These are phyloP conservation scores for Drosophila parthenogenetica DNA, from an alignment of 2,888 invertebrate genomes.

Conservation along the genomic window DNA sequence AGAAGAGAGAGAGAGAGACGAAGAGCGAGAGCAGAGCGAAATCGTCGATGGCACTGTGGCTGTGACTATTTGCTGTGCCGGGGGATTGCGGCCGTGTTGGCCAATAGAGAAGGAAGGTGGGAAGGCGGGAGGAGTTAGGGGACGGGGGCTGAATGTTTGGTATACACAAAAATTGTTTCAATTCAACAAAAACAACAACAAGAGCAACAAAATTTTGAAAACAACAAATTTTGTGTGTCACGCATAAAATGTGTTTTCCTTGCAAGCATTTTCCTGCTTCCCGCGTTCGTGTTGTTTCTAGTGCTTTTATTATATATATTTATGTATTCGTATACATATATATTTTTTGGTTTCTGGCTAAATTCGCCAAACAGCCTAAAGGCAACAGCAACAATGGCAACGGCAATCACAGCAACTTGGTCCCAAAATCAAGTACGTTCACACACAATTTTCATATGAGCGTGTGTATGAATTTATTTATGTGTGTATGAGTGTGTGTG, in stretches of 20 bases:
- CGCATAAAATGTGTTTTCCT: slow-evolving; percentile 55
- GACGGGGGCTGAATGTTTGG: slow-evolving; percentile 23
- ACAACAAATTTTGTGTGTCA: slow-evolving; percentile 62
- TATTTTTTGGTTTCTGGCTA: slow-evolving; percentile 55
- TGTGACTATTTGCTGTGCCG: slow-evolving; percentile 64
- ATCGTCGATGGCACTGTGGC: slow-evolving; percentile 53
- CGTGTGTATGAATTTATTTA: slow-evolving; percentile 4
- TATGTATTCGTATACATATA: slow-evolving; percentile 5
- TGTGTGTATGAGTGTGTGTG: neutral
- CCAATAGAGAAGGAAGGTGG: slow-evolving; percentile 4
- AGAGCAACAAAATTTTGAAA: slow-evolving; percentile 33
- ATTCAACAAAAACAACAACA: slow-evolving; percentile 43
- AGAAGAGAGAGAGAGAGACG: slow-evolving; percentile 17
- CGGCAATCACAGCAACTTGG: slow-evolving; percentile 25
- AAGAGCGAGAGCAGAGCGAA: slow-evolving; percentile 18
- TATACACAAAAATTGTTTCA: slow-evolving; percentile 74
- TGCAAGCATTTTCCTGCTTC: slow-evolving; percentile 25
- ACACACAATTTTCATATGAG: slow-evolving; percentile 59
- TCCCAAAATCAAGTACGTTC: slow-evolving; percentile 75
- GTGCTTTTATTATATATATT: neutral
- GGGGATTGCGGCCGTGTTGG: slow-evolving; percentile 18
- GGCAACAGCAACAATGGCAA: slow-evolving; percentile 20
- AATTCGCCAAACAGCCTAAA: slow-evolving; percentile 50
- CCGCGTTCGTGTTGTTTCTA: slow-evolving; percentile 22
- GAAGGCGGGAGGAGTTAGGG: neutral